phyloP scores from a whole-genome alignment of 2,888 invertebrate genomes.

The Cryptus viduatorius region DNA sequence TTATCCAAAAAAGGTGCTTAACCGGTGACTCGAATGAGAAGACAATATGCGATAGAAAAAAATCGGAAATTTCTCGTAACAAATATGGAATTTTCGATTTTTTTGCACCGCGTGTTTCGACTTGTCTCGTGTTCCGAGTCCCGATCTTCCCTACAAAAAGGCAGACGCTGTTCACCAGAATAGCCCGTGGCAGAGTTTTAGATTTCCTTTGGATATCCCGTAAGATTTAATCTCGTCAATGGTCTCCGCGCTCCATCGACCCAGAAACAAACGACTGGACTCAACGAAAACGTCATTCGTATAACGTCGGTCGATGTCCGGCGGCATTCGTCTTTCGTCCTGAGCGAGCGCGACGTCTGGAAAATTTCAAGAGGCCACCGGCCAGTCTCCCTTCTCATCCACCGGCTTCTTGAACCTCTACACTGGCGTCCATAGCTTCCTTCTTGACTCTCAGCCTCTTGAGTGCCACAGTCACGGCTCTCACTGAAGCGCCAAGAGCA shows the following conservation, averaged over 20 bases:
- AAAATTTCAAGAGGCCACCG: conserved; percentile 56
- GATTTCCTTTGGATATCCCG: conserved; percentile 74
- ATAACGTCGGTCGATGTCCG: conserved; percentile 47
- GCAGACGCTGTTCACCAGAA: conserved; percentile 48
- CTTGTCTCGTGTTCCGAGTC: no score
- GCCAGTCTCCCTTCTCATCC: conserved; percentile 29
- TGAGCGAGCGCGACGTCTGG: conserved; percentile 31
- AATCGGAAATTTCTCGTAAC: no score
- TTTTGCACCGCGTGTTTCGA: no score
- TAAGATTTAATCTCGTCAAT: conserved; percentile 71
- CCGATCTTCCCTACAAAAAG: conserved; percentile 60
- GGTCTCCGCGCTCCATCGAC: not conserved
- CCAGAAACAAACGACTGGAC: conserved; percentile 48
- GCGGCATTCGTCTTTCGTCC: conserved; percentile 34
- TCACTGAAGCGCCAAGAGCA: not conserved
- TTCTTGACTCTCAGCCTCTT: conserved; percentile 38
- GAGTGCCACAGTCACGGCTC: conserved; percentile 3
- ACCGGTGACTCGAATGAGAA: no score
- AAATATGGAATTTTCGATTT: no score
- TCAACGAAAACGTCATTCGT: conserved; percentile 31
- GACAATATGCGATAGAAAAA: no score
- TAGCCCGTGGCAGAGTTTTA: conserved; percentile 72
- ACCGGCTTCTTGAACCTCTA: conserved; percentile 19
- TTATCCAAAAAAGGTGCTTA: no score
- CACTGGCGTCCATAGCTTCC: not conserved